Percentiles rank a stretch among this genome's conserved stretches.
phyloP scores from a whole-genome alignment of 2,888 invertebrate genomes.

The Drosophila nigritarsus region DNA sequence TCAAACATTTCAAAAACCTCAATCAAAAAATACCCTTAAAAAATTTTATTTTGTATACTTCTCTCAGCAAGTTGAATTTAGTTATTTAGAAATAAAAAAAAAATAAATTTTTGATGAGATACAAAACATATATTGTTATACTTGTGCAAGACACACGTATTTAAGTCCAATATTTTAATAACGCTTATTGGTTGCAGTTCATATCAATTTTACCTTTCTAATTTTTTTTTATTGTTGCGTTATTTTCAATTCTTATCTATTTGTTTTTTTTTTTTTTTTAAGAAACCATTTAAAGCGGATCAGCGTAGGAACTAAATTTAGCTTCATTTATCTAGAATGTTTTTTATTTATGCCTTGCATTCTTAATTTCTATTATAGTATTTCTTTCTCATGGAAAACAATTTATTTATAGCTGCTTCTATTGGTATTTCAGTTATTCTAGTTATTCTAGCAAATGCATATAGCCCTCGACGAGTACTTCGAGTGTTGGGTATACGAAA shows the following conservation, averaged over 20 bases:
- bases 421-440: neutral
- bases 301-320: neutral
- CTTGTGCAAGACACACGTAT: neutral
- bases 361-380: neutral
- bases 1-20: neutral
- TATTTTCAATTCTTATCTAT: neutral
- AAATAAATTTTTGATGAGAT: neutral
- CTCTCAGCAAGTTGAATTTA: too few species aligned
- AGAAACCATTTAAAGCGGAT: neutral
- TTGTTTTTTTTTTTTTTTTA: too few species aligned
- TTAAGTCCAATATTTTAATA: neutral
- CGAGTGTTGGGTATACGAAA: conserved; percentile 9
- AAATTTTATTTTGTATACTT: too few species aligned
- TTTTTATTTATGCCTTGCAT: neutral
- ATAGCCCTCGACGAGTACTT: conserved; percentile 8
- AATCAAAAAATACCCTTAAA: conserved; percentile 5
- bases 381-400: neutral
- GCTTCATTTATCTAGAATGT: neutral
- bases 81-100: neutral
- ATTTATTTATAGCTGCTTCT: neutral
- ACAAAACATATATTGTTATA: neutral
- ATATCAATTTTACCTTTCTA: neutral
- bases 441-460: neutral
- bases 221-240: neutral
- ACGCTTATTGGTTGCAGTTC: neutral